Base-by-base conservation (phyloP, 2,113 vertebrate genomes). In the Oryzias celebensis region DNA sequence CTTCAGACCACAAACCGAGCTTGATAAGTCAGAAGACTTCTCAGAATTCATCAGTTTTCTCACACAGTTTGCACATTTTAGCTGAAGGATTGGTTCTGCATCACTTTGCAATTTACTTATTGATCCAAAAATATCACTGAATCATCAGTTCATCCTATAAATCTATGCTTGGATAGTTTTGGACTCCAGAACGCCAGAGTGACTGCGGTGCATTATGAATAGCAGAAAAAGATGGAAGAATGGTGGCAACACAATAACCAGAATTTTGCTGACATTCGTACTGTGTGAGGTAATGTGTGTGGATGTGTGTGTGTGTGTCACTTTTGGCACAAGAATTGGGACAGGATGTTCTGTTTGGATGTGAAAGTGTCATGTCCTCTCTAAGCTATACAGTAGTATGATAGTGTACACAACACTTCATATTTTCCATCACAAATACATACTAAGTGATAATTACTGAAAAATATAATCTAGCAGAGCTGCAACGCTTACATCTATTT, bases 331-430 rank as follows among this genome's bases (percentile, higher is more conserved):
- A 57, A 46, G 41, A 53, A 62, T n/a, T 7, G 28, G 23, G 59
- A 87, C 75, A 81, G 87, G 83, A 84, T 79, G 75, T 79, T 31
- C 46, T 71, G 65, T 74, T 76, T 82, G 10, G 63, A 78, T 68
- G 7, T 70, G 44, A 73, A 67, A 76, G 64, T 83, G 70, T 77
- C 20, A 36, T 67, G 67, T 77, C 28, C 59, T 67, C 42, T 53
- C 26, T 28, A 12, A 61, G 52, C 20, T 26, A 52, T 41, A 74
- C 54, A 51, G 74, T 58, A 58, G 43, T 62, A 28, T 45, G 65
- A 54, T 53, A 57, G 46, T 36, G 36, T 44, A 67, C 51, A 12
- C n/a, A 18, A 46, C 26, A 59, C 17, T 51, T 28, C 3, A 36
- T 6, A 54, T 47, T 58, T 79, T 76, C 49, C 55, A 59, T 65